Evolutionary conservation across 2,888 invertebrate genomes (phyloP).

Genomic region (Leuctra nigra): DNA sequence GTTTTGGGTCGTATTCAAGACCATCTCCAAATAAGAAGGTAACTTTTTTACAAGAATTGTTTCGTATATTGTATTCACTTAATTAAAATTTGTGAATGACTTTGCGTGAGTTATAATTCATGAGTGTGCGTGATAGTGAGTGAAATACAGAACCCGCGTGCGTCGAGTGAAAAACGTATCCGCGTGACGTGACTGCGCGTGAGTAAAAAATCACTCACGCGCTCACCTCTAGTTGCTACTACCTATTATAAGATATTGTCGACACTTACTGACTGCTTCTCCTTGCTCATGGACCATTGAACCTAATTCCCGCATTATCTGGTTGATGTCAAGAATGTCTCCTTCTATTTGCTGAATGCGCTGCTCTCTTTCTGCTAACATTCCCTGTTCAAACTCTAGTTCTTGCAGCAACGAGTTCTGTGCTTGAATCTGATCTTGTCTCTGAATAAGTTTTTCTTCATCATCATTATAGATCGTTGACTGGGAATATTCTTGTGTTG

Average conservation of each 20-base stretch:
- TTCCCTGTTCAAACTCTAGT: constrained; percentile 70
- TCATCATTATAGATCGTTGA: constrained; percentile 33
- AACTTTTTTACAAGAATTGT: no score
- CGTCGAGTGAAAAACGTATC: no score
- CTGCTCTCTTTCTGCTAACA: constrained; percentile 72
- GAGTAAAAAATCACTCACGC: constrained; percentile 10
- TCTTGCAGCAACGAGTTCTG: constrained; percentile 43
- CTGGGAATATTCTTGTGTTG: constrained; percentile 22
- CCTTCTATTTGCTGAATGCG: constrained; percentile 74
- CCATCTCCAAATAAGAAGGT: no score
- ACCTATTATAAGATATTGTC: neutral
- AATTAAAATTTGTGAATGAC: no score
- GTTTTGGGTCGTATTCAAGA: no score
- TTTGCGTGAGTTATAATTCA: no score
- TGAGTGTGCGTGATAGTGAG: no score
- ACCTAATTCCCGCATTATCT: constrained; percentile 72
- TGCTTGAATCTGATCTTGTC: constrained; percentile 36
- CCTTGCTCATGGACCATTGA: constrained; percentile 65
- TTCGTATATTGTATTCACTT: no score
- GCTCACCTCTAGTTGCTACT: neutral
- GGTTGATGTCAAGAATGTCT: constrained; percentile 74
- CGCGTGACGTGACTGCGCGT: no score
- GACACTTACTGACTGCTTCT: constrained; percentile 60
- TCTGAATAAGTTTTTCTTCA: constrained; percentile 28
- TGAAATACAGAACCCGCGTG: no score